A percentile compares a stretch with the other conserved stretches of the same genome.
phyloP scores from a whole-genome alignment of 2,113 vertebrate genomes.

The Probosciger aterrimus region DNA sequence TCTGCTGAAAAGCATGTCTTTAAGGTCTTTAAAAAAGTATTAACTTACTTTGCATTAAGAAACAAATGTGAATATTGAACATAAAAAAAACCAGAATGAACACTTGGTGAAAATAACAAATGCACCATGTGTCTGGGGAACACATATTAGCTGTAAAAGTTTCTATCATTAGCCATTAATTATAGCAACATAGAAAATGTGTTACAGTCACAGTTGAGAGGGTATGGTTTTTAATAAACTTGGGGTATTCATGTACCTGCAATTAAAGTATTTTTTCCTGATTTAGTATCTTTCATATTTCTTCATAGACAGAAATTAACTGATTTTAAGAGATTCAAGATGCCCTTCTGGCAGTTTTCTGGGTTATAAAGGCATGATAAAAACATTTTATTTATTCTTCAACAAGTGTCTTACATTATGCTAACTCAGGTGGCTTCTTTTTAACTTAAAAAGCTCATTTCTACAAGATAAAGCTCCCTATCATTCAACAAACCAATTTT shows the following conservation, averaged over 20 bases:
- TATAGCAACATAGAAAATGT: neutral
- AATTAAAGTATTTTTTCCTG: neutral
- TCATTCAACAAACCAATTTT: neutral
- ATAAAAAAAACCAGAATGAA: neutral
- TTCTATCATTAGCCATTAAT: neutral
- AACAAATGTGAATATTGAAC: conserved; percentile 9
- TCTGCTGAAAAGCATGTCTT: conserved; percentile 23
- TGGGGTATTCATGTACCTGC: neutral
- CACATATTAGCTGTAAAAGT: neutral
- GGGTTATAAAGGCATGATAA: neutral
- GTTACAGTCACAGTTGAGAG: neutral
- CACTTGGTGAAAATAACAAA: neutral
- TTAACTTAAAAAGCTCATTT: neutral
- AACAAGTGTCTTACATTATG: conserved; percentile 20
- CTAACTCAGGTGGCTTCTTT: conserved; percentile 13
- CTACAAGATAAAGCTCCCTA: neutral
- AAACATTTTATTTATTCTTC: conserved; percentile 18
- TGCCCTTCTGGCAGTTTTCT: neutral
- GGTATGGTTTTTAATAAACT: neutral
- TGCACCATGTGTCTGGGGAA: neutral
- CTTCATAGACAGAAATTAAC: neutral
- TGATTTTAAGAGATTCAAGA: neutral
- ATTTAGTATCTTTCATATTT: neutral
- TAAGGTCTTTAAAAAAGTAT: conserved; percentile 24
- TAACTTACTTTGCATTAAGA: conserved; percentile 32